phyloP scores from a whole-genome alignment of 1,140 invertebrate genomes.

The Tribolium castaneum region DNA sequence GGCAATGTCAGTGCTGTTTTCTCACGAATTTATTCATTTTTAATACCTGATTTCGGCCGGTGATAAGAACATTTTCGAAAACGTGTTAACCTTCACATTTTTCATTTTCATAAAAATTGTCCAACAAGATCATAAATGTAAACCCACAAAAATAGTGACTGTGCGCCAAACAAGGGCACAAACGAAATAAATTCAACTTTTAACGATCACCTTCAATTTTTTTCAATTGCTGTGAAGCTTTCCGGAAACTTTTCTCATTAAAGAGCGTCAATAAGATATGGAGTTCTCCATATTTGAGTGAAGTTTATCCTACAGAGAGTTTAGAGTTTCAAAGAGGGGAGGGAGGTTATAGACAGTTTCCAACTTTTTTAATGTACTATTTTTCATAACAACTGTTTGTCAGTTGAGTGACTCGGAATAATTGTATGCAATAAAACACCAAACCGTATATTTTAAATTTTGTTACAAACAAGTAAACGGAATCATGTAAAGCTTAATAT shows the following conservation, averaged over 20 bases:
- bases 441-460: background rate
- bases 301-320: background rate
- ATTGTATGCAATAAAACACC: too few relatives aligned
- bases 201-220: too few relatives aligned
- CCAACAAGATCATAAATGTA: background rate
- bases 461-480: background rate
- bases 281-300: background rate
- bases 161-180: too few relatives aligned
- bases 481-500: background rate
- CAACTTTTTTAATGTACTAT: background rate
- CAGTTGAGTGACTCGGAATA: too few relatives aligned
- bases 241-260: background rate
- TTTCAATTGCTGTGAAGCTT: too few relatives aligned
- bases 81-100: conserved; percentile 18
- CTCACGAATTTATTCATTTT: background rate
- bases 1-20: background rate
- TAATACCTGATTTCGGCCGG: background rate
- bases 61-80: background rate
- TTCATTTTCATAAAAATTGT: background rate
- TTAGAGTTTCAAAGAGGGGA: background rate
- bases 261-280: background rate
- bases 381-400: too few relatives aligned
- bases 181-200: too few relatives aligned
- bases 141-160: background rate
- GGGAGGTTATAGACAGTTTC: background rate